Evolutionary conservation across 2,888 invertebrate species (phyloP).

Genomic region (Dolichomitus sp.): DNA sequence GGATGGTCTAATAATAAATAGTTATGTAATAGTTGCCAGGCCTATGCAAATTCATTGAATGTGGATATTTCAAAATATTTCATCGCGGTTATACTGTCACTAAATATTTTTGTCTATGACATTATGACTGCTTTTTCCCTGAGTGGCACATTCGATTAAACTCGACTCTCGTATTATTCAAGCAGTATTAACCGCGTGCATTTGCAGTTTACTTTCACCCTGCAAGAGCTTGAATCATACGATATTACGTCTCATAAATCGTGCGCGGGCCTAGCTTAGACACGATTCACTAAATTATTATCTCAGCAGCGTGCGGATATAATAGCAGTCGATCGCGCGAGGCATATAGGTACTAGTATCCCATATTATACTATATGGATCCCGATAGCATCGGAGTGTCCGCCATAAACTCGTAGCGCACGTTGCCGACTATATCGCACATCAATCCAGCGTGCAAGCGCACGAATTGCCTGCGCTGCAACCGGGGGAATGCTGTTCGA

Average conservation of each 20-base stretch:
- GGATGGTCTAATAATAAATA: too few relatives aligned
- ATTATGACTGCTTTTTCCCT: background rate
- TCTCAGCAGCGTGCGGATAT: conserved; percentile 59
- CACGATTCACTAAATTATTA: conserved; percentile 66
- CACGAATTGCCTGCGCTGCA: background rate
- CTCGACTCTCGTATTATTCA: conserved; percentile 1
- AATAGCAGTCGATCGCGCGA: conserved; percentile 64
- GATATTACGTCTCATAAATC: conserved; percentile 65
- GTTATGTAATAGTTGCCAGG: too few relatives aligned
- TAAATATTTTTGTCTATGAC: background rate
- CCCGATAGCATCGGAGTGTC: conserved; percentile 36
- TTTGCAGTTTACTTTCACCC: conserved; percentile 42
- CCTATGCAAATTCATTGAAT: too few relatives aligned
- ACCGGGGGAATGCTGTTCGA: background rate
- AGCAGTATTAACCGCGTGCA: background rate
- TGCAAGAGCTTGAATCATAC: conserved; percentile 56
- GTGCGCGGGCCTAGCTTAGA: conserved; percentile 49
- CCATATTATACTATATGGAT: conserved; percentile 9
- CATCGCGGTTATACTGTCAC: background rate
- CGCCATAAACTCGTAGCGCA: conserved; percentile 28
- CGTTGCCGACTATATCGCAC: conserved; percentile 62
- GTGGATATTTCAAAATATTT: background rate
- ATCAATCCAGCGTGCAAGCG: conserved; percentile 48
- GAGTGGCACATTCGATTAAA: conserved; percentile 29
- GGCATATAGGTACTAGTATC: conserved; percentile 7